These are phyloP conservation scores for Cataglyphis livida DNA, from an alignment of 2,888 invertebrate genomes.

Conservation along the genomic window DNA sequence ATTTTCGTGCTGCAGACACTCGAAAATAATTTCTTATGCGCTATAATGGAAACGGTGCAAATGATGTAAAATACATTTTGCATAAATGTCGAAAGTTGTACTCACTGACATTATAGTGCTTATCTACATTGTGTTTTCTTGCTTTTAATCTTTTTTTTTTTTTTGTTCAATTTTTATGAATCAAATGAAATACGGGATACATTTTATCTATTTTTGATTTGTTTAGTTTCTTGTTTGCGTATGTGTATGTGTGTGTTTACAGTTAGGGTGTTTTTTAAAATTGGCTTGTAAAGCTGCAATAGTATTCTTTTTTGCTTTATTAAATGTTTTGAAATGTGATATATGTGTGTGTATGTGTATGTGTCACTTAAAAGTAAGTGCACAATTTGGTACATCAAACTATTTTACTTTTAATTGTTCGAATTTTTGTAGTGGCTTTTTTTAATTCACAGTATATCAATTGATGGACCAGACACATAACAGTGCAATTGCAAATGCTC, in stretches of 20 bases:
- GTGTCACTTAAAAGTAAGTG: neutral
- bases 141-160: neutral
- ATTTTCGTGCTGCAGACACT: constrained; percentile 21
- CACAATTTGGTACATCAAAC: neutral
- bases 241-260: too few species aligned
- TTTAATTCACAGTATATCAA: neutral
- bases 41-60: constrained; percentile 12
- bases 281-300: neutral
- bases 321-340: constrained; percentile 4
- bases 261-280: neutral
- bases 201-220: neutral
- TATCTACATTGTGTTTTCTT: too few species aligned
- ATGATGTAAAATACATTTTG: constrained; percentile 16
- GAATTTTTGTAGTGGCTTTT: neutral
- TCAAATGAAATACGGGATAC: neutral
- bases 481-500: neutral
- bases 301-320: neutral
- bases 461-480: neutral
- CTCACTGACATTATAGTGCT: neutral
- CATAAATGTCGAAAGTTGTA: constrained; percentile 14
- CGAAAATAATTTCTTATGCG: constrained; percentile 26
- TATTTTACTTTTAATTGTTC: neutral
- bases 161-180: neutral
- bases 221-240: neutral
- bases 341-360: neutral